Evolutionary conservation across 23 tunicate species (phyloP).

Genomic region (Styela plicata): DNA sequence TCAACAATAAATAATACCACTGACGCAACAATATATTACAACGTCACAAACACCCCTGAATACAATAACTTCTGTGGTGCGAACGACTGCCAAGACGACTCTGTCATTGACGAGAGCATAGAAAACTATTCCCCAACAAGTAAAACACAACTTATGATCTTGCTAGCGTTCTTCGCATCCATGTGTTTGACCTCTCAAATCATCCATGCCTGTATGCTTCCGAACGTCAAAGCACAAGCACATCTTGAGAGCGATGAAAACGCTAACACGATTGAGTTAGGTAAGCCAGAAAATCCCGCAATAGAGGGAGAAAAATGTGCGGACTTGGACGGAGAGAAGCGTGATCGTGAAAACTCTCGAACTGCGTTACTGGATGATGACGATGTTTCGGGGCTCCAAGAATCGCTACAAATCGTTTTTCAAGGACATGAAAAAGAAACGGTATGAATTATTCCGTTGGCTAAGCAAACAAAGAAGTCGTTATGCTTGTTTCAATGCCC

Average conservation of each 20-base stretch:
- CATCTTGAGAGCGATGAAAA: not conserved
- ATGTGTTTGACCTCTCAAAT: conserved; percentile 1
- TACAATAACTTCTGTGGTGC: conserved; percentile 12
- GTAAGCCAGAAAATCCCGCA: too few relatives aligned
- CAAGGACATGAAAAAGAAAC: too few relatives aligned
- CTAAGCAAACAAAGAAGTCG: too few relatives aligned
- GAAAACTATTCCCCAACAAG: conserved; percentile 8
- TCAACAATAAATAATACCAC: too few relatives aligned
- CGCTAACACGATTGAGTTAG: not conserved
- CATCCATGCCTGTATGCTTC: not conserved
- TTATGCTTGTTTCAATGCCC: too few relatives aligned
- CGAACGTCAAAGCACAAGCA: not conserved
- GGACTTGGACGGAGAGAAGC: not conserved
- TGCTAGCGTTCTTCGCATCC: not conserved
- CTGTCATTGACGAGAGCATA: conserved; percentile 5
- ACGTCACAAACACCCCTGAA: conserved; percentile 4
- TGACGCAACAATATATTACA: too few relatives aligned
- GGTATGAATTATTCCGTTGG: too few relatives aligned
- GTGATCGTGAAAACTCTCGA: not conserved
- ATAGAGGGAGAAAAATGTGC: too few relatives aligned
- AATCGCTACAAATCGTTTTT: not conserved
- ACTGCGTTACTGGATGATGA: not conserved
- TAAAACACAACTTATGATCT: not conserved
- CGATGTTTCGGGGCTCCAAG: not conserved
- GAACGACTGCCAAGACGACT: conserved; percentile 6